phyloP scores from a whole-genome alignment of 2,797 vertebrate species.

The Taenioides sp. region DNA sequence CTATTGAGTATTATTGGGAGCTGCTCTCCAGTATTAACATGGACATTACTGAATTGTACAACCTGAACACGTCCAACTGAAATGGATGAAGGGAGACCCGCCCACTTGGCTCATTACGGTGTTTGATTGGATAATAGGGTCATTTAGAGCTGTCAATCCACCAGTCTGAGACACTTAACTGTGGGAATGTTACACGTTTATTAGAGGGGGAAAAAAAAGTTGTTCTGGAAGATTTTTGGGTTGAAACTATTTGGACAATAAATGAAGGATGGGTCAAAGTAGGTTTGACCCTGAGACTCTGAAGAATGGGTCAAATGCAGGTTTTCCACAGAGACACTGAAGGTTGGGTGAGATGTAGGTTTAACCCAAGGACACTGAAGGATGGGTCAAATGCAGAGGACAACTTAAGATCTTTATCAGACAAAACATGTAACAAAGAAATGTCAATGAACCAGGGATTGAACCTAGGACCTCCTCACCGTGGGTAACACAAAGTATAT shows the following conservation, averaged over 20 bases:
- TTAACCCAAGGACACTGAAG: too few relatives aligned
- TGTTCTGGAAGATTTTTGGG: not conserved
- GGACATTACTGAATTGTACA: not conserved
- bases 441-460: too few relatives aligned
- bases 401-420: too few relatives aligned
- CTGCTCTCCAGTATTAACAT: not conserved
- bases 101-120: conserved; percentile 40
- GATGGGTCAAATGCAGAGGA: too few relatives aligned
- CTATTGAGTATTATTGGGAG: not conserved
- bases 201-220: not conserved
- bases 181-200: not conserved
- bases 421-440: too few relatives aligned
- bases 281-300: too few relatives aligned
- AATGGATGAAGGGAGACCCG: conserved; percentile 5
- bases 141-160: not conserved
- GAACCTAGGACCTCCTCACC: too few relatives aligned
- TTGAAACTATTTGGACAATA: not conserved
- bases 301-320: too few relatives aligned
- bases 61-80: not conserved
- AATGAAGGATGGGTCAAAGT: too few relatives aligned
- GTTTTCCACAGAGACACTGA: too few relatives aligned
- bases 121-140: conserved; percentile 49
- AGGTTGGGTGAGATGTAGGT: too few relatives aligned
- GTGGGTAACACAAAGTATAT: too few relatives aligned
- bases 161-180: not conserved